Base-by-base conservation (phyloP, 2,888 invertebrate species). In the Diarsia brunnea region DNA sequence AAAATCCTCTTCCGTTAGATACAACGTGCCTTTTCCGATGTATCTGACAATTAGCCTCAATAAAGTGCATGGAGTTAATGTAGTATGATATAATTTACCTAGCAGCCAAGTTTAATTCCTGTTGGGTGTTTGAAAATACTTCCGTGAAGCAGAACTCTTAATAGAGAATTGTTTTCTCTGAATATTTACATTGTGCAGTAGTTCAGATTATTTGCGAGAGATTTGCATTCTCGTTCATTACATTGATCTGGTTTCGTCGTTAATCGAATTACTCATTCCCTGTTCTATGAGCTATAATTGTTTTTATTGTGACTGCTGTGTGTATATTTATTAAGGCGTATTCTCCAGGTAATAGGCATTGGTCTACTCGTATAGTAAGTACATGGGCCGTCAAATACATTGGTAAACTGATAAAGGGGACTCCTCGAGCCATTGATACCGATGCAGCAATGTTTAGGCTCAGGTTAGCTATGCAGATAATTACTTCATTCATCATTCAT, bases 61-160 rank as follows among this genome's bases (percentile, higher is more conserved):
- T 51, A 16, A 63, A 43, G n/a, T 24, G 16, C 16, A 24, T 60
- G 45, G 38, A 55, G 47, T 47, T 47, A 38, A 27, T 66, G 31
- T 14, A 45, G 24, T 45, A 16, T 38, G 43, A 69, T 69, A 79
- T 31, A 69, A 61, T 63, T 53, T 66, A 38, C 21, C 45, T 75
- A 81, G 27, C 55, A 53, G 45, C 45, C 47, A n/a, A 47, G 58
- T 38, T 81, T 65, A 69, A 76, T 60, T 69, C 51, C 45, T 47
- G 58, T 68, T 68, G 51, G 11, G 49, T 79, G 76, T 82, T 79
- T 79, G 65, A 53, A 77, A 79, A 77, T 60, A 77, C 60, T 64
- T 75, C 63, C 43, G 53, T 21, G 55, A 55, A 69, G 53, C 47
- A n/a, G 38, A 82, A 61, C 53, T 65, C 65, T 66, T 60, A 69